Percentiles rank a stretch among this genome's conserved stretches.
phyloP scores from a whole-genome alignment of 2,797 vertebrate genomes.

The Babyrousa celebensis region DNA sequence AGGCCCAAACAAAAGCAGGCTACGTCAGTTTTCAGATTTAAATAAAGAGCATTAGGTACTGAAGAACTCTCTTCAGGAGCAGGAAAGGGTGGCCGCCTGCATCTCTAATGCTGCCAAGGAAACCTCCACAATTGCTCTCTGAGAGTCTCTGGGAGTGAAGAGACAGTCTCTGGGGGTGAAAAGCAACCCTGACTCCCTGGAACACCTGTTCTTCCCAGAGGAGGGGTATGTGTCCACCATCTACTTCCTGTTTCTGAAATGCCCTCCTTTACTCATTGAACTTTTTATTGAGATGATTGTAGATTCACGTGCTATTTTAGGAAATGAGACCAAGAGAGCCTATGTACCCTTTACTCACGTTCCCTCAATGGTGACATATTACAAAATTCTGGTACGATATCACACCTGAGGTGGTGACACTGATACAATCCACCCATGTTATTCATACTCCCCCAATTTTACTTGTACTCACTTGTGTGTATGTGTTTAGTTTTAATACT shows the following conservation, averaged over 20 bases:
- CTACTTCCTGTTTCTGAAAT: constrained; percentile 1
- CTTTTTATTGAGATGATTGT: constrained; percentile 22
- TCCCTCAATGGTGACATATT: not conserved
- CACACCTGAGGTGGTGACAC: not conserved
- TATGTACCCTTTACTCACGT: not conserved
- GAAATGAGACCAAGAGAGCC: not conserved
- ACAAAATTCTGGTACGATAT: not conserved
- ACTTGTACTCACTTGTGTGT: not conserved
- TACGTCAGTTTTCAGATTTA: constrained; percentile 76
- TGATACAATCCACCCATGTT: not conserved
- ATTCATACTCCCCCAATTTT: constrained; percentile 11
- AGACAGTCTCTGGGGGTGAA: not conserved
- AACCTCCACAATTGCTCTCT: not conserved
- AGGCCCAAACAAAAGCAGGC: constrained; percentile 75
- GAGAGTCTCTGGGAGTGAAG: too few species aligned
- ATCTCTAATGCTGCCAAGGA: constrained; percentile 44
- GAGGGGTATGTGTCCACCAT: not conserved
- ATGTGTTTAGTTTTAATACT: constrained; percentile 17
- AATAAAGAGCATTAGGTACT: constrained; percentile 66
- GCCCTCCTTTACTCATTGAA: not conserved
- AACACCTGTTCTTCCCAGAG: not conserved
- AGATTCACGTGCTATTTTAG: constrained; percentile 45
- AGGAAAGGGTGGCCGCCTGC: not conserved
- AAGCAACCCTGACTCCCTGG: not conserved
- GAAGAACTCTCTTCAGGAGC: constrained; percentile 49